These are phyloP conservation scores for Halcyon malimbica DNA, from an alignment of 2,113 vertebrate species.

Conservation along the genomic window DNA sequence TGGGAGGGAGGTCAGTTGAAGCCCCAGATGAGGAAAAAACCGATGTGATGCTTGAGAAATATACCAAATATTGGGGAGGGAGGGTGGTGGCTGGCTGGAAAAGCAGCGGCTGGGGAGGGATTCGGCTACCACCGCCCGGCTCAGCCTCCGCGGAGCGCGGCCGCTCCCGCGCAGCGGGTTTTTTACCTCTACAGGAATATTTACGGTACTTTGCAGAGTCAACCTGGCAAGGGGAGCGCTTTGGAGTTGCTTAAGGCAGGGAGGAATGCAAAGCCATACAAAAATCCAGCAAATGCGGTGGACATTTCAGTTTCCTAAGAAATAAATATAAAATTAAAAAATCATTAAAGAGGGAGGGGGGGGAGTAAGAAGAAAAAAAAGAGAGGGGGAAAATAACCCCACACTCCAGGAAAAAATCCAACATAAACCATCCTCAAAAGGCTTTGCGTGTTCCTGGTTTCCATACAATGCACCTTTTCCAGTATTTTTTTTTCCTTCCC, in stretches of 20 bases:
- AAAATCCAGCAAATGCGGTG: not conserved
- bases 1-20: not conserved
- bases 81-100: not conserved
- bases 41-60: not conserved
- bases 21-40: not conserved
- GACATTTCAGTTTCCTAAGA: not conserved
- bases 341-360: too few species aligned
- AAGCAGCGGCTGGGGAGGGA: not conserved
- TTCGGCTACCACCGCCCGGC: not conserved
- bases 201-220: conserved; percentile 44
- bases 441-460: not conserved
- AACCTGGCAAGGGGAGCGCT: not conserved
- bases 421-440: not conserved
- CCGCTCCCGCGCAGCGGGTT: not conserved
- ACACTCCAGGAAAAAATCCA: not conserved
- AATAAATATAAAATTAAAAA: too few species aligned
- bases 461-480: not conserved
- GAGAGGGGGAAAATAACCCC: too few species aligned
- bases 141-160: not conserved
- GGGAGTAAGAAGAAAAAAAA: too few species aligned
- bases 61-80: not conserved
- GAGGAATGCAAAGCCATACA: conserved; percentile 1
- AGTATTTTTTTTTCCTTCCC: not conserved
- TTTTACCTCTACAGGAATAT: conserved; percentile 30
- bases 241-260: conserved; percentile 13